Evolutionary conservation across 2,888 invertebrate genomes (phyloP).

Genomic region (Drosophila lutescens): DNA sequence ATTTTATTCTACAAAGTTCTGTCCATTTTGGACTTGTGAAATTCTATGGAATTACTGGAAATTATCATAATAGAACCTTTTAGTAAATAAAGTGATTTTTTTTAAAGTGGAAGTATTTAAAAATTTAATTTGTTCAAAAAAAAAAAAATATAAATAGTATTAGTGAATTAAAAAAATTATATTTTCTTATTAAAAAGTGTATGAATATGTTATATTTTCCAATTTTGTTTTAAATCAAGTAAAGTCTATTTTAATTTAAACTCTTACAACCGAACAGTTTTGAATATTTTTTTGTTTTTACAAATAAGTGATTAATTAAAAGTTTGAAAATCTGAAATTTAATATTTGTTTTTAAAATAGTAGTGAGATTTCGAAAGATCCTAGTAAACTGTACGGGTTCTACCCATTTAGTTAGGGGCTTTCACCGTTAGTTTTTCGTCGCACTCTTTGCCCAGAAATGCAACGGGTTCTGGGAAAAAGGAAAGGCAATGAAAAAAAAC

Average conservation of each 20-base stretch:
- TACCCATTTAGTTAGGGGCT: background rate
- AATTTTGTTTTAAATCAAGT: too few species aligned
- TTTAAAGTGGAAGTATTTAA: background rate
- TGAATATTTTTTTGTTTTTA: too few species aligned
- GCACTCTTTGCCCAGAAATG: background rate
- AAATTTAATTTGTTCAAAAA: background rate
- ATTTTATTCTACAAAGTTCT: background rate
- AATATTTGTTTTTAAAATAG: background rate
- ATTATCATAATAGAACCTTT: too few species aligned
- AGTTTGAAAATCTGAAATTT: background rate
- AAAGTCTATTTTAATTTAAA: too few species aligned
- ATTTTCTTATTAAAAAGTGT: too few species aligned
- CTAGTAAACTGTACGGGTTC: background rate
- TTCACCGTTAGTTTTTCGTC: background rate
- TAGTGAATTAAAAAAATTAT: too few species aligned
- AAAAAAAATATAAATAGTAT: too few species aligned
- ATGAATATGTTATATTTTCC: too few species aligned
- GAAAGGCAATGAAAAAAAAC: background rate
- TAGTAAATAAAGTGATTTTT: background rate
- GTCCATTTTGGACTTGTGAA: background rate
- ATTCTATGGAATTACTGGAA: background rate
- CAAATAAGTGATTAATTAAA: too few species aligned
- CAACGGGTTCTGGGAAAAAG: constrained; percentile 6
- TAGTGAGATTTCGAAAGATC: background rate
- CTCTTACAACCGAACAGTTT: too few species aligned